phyloP scores from a whole-genome alignment of 2,888 invertebrate genomes.

The Drosophila suboccidentalis region DNA sequence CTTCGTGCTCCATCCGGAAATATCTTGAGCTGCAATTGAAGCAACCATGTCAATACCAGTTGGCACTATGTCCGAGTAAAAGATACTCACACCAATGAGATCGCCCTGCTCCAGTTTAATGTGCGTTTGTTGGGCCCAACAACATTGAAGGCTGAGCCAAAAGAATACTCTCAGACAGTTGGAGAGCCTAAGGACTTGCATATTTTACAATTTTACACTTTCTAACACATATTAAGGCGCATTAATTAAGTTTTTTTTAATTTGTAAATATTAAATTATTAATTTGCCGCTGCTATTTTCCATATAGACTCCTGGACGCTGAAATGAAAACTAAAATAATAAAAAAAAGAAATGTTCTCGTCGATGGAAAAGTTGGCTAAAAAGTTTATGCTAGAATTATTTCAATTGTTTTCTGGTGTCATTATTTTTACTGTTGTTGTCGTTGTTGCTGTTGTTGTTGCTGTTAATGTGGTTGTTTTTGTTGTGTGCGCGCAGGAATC shows the following conservation, averaged over 20 bases:
- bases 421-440: conserved; percentile 69
- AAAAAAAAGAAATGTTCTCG: conserved; percentile 31
- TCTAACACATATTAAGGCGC: conserved; percentile 45
- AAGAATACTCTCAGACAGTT: conserved; percentile 24
- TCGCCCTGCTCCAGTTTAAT: conserved; percentile 74
- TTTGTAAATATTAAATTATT: not conserved
- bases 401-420: conserved; percentile 80
- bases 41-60: not conserved
- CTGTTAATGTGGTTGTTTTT: conserved; percentile 25
- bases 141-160: conserved; percentile 27
- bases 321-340: conserved; percentile 47
- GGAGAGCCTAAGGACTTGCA: conserved; percentile 20
- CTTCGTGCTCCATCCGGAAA: conserved; percentile 88
- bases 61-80: not conserved
- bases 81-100: conserved; percentile 66
- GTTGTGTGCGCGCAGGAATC: conserved; percentile 62
- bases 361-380: conserved; percentile 54
- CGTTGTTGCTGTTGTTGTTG: conserved; percentile 28
- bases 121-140: conserved; percentile 66
- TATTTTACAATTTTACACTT: conserved; percentile 24
- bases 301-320: conserved; percentile 50
- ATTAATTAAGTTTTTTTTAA: not conserved
- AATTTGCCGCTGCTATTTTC: conserved; percentile 17
- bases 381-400: conserved; percentile 80
- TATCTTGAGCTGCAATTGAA: conserved; percentile 87